Percentiles rank a stretch among this genome's conserved stretches.
These are phyloP conservation scores for Silurus glanis DNA, from an alignment of 2,113 vertebrate genomes.

Conservation along the genomic window DNA sequence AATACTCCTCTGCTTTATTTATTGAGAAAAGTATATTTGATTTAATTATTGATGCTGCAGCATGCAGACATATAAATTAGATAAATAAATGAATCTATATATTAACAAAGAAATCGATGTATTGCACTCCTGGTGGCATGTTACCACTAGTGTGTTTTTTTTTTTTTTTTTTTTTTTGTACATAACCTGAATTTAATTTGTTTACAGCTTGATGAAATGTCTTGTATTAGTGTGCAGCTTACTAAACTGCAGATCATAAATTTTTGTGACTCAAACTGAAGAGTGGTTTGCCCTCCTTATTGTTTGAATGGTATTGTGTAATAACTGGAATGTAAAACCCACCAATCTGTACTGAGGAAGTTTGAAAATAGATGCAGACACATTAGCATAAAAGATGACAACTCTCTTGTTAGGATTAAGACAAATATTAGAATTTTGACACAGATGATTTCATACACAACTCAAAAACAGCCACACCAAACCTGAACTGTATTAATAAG, in stretches of 20 bases:
- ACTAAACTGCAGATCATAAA: slow-evolving; percentile 67
- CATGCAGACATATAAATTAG: slow-evolving; percentile 68
- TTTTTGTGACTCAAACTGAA: slow-evolving; percentile 52
- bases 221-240: slow-evolving; percentile 71
- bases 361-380: not conserved
- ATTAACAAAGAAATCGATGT: slow-evolving; percentile 49
- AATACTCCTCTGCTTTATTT: slow-evolving; percentile 78
- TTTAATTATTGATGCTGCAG: slow-evolving; percentile 76
- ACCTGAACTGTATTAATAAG: slow-evolving; percentile 36
- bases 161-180: slow-evolving; percentile 73
- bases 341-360: not conserved
- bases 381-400: not conserved
- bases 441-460: not conserved
- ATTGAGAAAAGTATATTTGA: slow-evolving; percentile 75
- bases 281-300: slow-evolving; percentile 35
- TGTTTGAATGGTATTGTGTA: slow-evolving; percentile 3
- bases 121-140: slow-evolving; percentile 64
- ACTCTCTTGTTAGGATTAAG: not conserved
- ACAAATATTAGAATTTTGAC: not conserved
- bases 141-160: slow-evolving; percentile 68
- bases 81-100: slow-evolving; percentile 30
- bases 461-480: not conserved
- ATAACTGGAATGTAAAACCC: not conserved
- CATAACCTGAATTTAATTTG: slow-evolving; percentile 69
- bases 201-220: slow-evolving; percentile 72